Conservation (phyloP, 2,113 vertebrate species). For the Ceuthmochares aereus region DNA sequence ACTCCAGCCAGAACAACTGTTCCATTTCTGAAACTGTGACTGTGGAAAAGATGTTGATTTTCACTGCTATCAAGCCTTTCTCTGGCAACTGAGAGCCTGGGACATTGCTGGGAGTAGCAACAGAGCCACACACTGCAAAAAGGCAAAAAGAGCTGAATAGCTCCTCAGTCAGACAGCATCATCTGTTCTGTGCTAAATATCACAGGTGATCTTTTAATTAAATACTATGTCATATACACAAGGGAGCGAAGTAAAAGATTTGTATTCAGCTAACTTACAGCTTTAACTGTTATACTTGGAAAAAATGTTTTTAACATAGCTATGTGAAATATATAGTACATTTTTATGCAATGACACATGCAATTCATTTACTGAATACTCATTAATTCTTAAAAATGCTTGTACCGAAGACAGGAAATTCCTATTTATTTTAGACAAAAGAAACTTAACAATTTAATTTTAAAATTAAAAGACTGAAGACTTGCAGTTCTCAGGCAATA, state of each 20-base stretch:
- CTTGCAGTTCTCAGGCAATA: not conserved
- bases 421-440: not conserved
- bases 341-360: not conserved
- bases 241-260: not conserved
- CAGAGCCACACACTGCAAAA: not conserved
- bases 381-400: not conserved
- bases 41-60: not conserved
- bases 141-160: not conserved
- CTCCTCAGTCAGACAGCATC: not conserved
- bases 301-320: not conserved
- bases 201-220: not conserved
- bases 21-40: not conserved
- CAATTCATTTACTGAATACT: not conserved
- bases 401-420: not conserved
- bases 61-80: not conserved
- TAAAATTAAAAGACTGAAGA: not conserved
- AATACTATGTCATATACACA: not conserved
- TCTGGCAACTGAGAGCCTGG: not conserved
- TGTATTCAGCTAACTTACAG: not conserved
- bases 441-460: not conserved
- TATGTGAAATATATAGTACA: not conserved
- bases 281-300: not conserved
- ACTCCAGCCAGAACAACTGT: not conserved
- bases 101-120: not conserved
- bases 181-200: not conserved